phyloP scores from a whole-genome alignment of 1,140 invertebrate species.

The Drosophila mayri region DNA sequence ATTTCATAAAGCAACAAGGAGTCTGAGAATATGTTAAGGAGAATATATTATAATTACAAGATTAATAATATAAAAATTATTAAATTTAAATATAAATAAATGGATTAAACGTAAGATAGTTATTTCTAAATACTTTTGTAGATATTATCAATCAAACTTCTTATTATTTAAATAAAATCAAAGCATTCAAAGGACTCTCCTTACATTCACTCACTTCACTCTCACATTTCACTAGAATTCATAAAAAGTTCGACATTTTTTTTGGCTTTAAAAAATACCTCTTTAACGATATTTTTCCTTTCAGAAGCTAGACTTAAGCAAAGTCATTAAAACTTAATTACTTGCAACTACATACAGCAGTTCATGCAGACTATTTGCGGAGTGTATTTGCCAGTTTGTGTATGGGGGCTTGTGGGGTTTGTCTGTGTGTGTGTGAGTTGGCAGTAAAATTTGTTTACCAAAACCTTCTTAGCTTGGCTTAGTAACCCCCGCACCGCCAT shows the following conservation, averaged over 20 bases:
- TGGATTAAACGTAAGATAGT: neutral
- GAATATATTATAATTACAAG: no score
- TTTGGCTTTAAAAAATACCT: neutral
- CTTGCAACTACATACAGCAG: slow-evolving; percentile 1
- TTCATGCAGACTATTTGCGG: slow-evolving; percentile 8
- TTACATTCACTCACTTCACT: no score
- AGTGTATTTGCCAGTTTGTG: slow-evolving; percentile 33
- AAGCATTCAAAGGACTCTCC: no score
- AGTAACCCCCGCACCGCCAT: slow-evolving; percentile 76
- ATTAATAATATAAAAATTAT: neutral
- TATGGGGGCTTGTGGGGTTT: slow-evolving; percentile 46
- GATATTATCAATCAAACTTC: neutral
- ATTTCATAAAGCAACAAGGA: no score
- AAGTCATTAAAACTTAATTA: slow-evolving; percentile 13
- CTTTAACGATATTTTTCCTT: neutral
- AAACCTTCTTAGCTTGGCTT: slow-evolving; percentile 83
- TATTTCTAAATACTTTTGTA: neutral
- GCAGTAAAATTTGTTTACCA: slow-evolving; percentile 77
- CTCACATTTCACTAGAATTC: no score
- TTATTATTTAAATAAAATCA: neutral
- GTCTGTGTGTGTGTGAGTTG: slow-evolving; percentile 40
- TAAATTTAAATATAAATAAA: neutral
- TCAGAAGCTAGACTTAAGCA: neutral
- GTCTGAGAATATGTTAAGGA: no score
- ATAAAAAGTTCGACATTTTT: no score